A percentile compares a stretch with the other conserved stretches of the same genome.
These are phyloP conservation scores for Bombus confusus DNA, from an alignment of 1,140 invertebrate species.

Conservation along the genomic window DNA sequence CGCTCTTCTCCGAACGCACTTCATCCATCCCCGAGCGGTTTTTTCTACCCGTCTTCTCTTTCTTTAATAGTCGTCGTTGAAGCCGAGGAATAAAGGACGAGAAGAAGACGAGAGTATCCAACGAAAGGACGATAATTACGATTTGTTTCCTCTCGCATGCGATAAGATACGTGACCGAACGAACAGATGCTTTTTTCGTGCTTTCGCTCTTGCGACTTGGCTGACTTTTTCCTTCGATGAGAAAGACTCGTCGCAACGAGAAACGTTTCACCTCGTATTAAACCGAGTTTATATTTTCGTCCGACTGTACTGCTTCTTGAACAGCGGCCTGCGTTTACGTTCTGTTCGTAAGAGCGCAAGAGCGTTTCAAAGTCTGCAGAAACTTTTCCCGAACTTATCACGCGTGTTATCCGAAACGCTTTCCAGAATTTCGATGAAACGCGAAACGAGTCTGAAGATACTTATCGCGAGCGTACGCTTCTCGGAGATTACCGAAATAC, in stretches of 20 bases:
- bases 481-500: too few relatives aligned
- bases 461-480: too few relatives aligned
- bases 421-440: neutral
- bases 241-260: neutral
- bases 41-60: neutral
- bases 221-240: neutral
- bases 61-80: neutral
- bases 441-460: neutral
- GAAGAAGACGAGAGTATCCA: neutral
- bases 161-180: neutral
- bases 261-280: neutral
- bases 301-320: neutral
- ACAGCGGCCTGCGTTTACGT: neutral
- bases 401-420: too few relatives aligned
- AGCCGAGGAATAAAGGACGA: neutral
- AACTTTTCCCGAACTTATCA: too few relatives aligned
- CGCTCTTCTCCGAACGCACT: neutral
- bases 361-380: neutral
- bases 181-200: neutral
- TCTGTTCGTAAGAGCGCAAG: neutral
- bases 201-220: neutral
- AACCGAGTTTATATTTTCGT: neutral
- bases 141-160: neutral
- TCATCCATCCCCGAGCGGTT: neutral
- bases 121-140: slow-evolving; percentile 39